These are phyloP conservation scores for Apaloderma vittatum DNA, from an alignment of 2,113 vertebrate species.

Conservation along the genomic window DNA sequence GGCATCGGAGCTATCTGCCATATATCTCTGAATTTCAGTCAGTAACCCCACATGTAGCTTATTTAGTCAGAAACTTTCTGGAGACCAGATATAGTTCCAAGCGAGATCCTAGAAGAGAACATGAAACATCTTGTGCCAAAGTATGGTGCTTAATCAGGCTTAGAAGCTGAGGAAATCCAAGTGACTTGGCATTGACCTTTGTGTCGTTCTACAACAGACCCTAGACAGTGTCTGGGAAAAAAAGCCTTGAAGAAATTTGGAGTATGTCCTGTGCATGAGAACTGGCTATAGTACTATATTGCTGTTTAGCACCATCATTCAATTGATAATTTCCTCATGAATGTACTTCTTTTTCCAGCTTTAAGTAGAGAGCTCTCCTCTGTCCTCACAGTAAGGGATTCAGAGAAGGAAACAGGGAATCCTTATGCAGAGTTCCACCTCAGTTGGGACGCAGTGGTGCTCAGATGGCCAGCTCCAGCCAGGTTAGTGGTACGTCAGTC, in stretches of 20 bases:
- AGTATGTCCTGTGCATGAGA: conserved; percentile 55
- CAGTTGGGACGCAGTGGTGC: conserved; percentile 64
- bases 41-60: neutral
- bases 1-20: neutral
- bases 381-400: conserved; percentile 73
- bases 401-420: conserved; percentile 73
- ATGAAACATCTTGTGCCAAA: neutral
- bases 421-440: conserved; percentile 72
- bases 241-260: conserved; percentile 5
- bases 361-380: conserved; percentile 71
- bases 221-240: neutral
- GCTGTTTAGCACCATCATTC: conserved; percentile 60
- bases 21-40: neutral
- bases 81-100: neutral
- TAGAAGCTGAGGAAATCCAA: neutral
- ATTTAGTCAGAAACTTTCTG: neutral
- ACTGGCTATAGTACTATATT: conserved; percentile 40
- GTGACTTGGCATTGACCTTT: neutral
- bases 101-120: conserved; percentile 3
- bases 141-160: neutral
- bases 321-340: conserved; percentile 64
- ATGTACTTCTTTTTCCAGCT: conserved; percentile 77
- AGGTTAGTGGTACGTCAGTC: conserved; percentile 74
- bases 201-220: neutral
- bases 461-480: conserved; percentile 71